A percentile compares a stretch with the other conserved stretches of the same genome.
Conservation (phyloP, 2,113 vertebrate genomes). For the Megaceryle torquata region DNA sequence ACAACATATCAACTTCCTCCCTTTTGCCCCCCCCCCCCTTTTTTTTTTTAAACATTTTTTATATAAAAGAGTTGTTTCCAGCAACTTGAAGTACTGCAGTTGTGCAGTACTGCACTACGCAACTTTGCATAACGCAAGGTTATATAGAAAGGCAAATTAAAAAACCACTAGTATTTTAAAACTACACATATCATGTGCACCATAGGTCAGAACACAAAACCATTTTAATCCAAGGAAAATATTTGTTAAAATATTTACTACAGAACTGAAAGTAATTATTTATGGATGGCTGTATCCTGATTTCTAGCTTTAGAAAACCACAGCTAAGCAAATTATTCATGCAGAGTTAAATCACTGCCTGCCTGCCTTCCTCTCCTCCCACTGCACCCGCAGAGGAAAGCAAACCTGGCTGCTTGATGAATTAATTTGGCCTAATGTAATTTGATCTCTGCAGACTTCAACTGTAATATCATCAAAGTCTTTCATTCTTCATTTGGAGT, state of each 20-base stretch:
- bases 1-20: background rate
- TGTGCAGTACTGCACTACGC: conserved; percentile 3
- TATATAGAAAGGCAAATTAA: conserved; percentile 69
- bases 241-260: conserved; percentile 40
- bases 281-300: conserved; percentile 58
- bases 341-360: conserved; percentile 37
- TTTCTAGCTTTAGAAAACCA: conserved; percentile 42
- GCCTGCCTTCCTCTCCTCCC: conserved; percentile 24
- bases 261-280: conserved; percentile 44
- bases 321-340: conserved; percentile 18
- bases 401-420: conserved; percentile 39
- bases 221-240: conserved; percentile 48
- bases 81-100: conserved; percentile 68
- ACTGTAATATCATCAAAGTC: conserved; percentile 19
- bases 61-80: conserved; percentile 64
- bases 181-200: conserved; percentile 64
- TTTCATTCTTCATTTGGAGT: background rate
- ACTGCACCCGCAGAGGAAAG: background rate
- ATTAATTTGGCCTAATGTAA: conserved; percentile 4
- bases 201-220: conserved; percentile 43
- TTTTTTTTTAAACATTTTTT: conserved; percentile 20
- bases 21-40: background rate
- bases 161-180: conserved; percentile 61
- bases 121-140: conserved; percentile 41
- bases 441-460: conserved; percentile 50